phyloP scores from a whole-genome alignment of 1,140 invertebrate genomes.

The Neuroterus valhalla region DNA sequence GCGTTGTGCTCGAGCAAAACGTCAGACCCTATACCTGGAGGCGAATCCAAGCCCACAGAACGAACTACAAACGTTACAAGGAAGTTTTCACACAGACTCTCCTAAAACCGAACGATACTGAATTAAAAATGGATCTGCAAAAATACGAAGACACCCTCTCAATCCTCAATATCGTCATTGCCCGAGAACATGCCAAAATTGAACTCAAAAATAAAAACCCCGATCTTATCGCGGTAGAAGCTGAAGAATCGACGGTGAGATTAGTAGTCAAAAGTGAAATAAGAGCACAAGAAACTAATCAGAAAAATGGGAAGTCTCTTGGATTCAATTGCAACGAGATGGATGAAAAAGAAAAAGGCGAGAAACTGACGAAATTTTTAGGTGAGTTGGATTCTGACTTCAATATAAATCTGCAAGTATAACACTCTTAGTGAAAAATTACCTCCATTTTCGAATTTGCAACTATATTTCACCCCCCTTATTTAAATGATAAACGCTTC shows the following conservation, averaged over 20 bases:
- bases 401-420: neutral
- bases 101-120: constrained; percentile 82
- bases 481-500: too few relatives aligned
- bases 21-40: constrained; percentile 85
- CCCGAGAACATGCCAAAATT: constrained; percentile 81
- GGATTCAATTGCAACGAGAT: constrained; percentile 21
- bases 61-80: constrained; percentile 83
- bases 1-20: constrained; percentile 82
- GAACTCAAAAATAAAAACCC: constrained; percentile 58
- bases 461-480: too few relatives aligned
- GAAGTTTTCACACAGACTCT: constrained; percentile 84
- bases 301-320: constrained; percentile 16
- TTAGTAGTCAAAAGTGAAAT: constrained; percentile 40
- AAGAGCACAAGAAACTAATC: neutral
- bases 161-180: constrained; percentile 85
- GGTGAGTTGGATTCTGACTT: neutral
- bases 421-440: neutral
- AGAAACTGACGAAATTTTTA: neutral
- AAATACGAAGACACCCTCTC: constrained; percentile 85
- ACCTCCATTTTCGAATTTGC: neutral
- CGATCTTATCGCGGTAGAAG: constrained; percentile 54
- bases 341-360: constrained; percentile 8
- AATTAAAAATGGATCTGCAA: constrained; percentile 83
- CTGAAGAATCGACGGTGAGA: constrained; percentile 50
- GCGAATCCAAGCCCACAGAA: constrained; percentile 81